Evolutionary conservation across 2,113 vertebrate species (phyloP), one percentile per base, ranked within the genome.

Genomic region (Ivindomyrus marchei): DNA sequence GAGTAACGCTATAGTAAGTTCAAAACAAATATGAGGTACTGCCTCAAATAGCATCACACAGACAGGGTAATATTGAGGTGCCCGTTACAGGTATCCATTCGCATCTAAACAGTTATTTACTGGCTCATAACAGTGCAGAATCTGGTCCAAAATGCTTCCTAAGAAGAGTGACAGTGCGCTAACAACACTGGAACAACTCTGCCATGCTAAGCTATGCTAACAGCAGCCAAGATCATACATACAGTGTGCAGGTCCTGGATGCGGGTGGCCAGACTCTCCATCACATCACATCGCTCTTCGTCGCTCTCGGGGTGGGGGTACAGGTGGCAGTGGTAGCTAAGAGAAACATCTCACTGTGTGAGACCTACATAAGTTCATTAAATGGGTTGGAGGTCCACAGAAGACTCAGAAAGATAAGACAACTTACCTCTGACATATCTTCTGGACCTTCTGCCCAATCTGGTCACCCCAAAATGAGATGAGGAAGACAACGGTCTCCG

Each of bases 391-490:
- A 36, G 74, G 8, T 42, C 74, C 74, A 42, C 74, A 19, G 45
- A 24, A 85, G 83, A 24, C 42, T 8, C 45, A 47, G 42, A 46
- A 21, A 2, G 10, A n/a, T n/a, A 42, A 47, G 50, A 31, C 11
- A 7, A 56, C 97, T 97, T 93, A 99, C 98, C 98, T 99, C 39
- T 99, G 98, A 74, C 98, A 99, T 90, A 99, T 99, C 94, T 98
- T 99, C 95, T 98, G 98, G 13, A 99, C 97, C 93, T 99, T 99
- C 92, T 98, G 97, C 88, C 98, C 98, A 17, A 99, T 98, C 93
- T 99, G 98, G 88, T 99, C 98, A 36, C 98, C 98, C 98, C 98
- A 99, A 50, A 98, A 99, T 50, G 98, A 99, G 90, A 99, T 97
- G 89, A 99, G 95, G 92, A 99, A 99, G 84, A 98, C 98, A 8